Evolutionary conservation across 2,113 vertebrate species (phyloP).

Genomic region (Ornithorhynchus anatinus): DNA sequence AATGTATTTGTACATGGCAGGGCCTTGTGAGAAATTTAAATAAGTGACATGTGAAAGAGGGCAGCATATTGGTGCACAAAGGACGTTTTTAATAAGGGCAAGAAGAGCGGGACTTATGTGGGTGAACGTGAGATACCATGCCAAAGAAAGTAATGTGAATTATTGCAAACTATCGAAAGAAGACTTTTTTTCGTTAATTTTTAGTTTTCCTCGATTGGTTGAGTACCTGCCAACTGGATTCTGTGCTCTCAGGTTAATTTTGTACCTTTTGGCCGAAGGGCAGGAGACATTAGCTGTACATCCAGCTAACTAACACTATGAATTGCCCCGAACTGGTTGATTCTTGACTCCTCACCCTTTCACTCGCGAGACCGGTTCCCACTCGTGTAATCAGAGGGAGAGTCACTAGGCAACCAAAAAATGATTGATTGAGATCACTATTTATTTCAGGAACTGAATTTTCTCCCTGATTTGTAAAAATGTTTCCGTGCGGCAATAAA

Average conservation of each 20-base stretch:
- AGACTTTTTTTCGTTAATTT: background rate
- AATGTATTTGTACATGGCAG: background rate
- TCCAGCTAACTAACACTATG: background rate
- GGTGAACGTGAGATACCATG: background rate
- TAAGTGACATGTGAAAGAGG: constrained; percentile 25
- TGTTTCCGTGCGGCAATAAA: constrained; percentile 14
- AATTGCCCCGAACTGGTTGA: background rate
- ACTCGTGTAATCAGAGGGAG: constrained; percentile 6
- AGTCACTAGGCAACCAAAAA: background rate
- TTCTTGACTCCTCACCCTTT: background rate
- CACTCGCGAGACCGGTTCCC: background rate
- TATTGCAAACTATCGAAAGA: background rate
- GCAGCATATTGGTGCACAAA: constrained; percentile 4
- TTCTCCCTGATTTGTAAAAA: constrained; percentile 19
- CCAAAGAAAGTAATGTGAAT: background rate
- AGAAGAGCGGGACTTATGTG: constrained; percentile 7
- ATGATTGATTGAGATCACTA: background rate
- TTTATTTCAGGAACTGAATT: constrained; percentile 13
- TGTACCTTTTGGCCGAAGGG: background rate
- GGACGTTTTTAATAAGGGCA: constrained; percentile 20
- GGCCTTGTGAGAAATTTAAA: constrained; percentile 4
- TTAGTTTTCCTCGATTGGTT: background rate
- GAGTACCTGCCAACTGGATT: background rate
- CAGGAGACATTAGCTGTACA: background rate
- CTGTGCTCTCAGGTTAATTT: background rate